Conservation (phyloP, 2,113 vertebrate species). For the Paedocypris sp. region DNA sequence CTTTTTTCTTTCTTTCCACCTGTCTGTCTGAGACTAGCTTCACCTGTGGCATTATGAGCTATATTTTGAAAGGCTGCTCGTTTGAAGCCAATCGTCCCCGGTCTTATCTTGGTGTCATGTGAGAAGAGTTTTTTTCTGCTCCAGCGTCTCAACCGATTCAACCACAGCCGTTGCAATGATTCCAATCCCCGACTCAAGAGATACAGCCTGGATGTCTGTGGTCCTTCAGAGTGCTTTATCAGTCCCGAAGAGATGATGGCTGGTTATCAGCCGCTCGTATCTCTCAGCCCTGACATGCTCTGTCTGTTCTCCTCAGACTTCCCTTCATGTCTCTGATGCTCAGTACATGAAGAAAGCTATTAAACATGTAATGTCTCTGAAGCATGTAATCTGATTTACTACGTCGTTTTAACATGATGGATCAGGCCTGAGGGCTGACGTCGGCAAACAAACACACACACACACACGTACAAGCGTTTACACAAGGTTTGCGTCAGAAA, state of each 20-base stretch:
- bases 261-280: slow-evolving; percentile 12
- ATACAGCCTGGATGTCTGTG: background rate
- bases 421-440: background rate
- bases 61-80: no score
- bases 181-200: background rate
- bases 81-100: no score
- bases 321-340: slow-evolving; percentile 16
- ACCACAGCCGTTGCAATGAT: background rate
- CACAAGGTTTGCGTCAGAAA: background rate
- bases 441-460: background rate
- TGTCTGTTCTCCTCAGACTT: background rate
- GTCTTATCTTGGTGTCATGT: background rate
- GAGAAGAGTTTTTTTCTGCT: background rate
- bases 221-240: slow-evolving; percentile 2
- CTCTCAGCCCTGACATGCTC: slow-evolving; percentile 2
- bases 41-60: no score
- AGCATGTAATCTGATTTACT: slow-evolving; percentile 27
- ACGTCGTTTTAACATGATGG: slow-evolving; percentile 13
- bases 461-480: background rate
- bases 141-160: background rate
- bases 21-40: no score
- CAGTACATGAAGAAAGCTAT: slow-evolving; percentile 19
- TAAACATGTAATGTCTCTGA: slow-evolving; percentile 23
- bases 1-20: no score
- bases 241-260: slow-evolving; percentile 6